phyloP scores from a whole-genome alignment of 2,113 vertebrate species.

The Hoplias malabaricus region DNA sequence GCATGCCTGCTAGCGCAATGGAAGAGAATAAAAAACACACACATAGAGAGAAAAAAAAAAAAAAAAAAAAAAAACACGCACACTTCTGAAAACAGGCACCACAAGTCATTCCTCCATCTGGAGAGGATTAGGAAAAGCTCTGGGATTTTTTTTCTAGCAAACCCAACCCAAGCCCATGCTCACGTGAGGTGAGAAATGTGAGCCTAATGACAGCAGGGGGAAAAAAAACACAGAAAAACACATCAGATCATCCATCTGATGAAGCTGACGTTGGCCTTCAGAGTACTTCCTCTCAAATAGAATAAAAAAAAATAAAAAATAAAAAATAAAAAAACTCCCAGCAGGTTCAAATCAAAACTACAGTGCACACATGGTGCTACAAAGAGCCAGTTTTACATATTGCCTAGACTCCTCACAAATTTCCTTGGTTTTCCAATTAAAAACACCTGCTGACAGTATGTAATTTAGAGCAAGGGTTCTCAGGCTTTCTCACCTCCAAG shows the following conservation, averaged over 20 bases:
- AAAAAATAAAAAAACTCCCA: background rate
- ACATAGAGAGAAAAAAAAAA: background rate
- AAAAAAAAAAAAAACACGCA: background rate
- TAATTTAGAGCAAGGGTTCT: background rate
- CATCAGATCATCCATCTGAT: background rate
- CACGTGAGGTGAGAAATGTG: conserved; percentile 7
- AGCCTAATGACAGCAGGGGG: background rate
- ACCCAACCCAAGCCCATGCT: background rate
- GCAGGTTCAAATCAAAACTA: background rate
- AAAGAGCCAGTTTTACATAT: background rate
- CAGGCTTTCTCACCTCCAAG: too few species aligned
- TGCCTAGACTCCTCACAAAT: background rate
- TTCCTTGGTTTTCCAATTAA: background rate
- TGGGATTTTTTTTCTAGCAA: background rate
- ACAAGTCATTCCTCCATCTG: conserved; percentile 36
- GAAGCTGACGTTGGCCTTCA: background rate
- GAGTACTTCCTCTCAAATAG: background rate
- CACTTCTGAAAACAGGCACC: background rate
- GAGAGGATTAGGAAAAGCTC: conserved; percentile 37
- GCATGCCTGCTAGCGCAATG: conserved; percentile 37
- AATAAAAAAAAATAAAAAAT: background rate
- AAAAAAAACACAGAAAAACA: background rate
- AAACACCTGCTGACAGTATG: background rate
- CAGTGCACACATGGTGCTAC: background rate
- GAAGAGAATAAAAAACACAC: too few species aligned